Base-by-base conservation (phyloP, 2,113 vertebrate genomes). In the Maccullochella peelii region DNA sequence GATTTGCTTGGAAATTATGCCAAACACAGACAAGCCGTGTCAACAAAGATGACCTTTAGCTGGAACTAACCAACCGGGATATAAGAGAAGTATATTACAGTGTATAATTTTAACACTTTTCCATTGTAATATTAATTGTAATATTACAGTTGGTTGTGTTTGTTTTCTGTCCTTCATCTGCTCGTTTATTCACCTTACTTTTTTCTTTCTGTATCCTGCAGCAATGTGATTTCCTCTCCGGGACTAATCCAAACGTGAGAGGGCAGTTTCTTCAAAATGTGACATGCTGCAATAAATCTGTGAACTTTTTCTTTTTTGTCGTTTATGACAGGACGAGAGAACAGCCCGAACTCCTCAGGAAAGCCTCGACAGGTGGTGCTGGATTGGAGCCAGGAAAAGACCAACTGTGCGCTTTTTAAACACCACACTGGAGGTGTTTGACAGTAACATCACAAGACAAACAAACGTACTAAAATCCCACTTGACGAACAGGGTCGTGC, bases 311-410 rank as follows among this genome's bases (percentile, higher is more conserved):
- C 3, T 36, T 10, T 62, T 4, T 33, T 73, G n/a, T n/a, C n/a
- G 27, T 30, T 25, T 73, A 63, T 40, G 63, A 57, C 63, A 30
- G 66, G 36, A 47, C 0, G 59, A 23, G 15, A 30, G 14, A 66
- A 58, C 54, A 77, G 74, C 57, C 61, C 20, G 63, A 75, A 47
- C 66, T 86, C 74, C 58, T 50, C 59, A 21, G 77, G 59, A 70
- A 82, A 73, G 44, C 33, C 74, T 67, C 54, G 1, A 49, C 82
- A 87, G 86, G 86, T 71, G 63, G 84, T 54, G 65, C 40, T 84
- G 77, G 79, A 57, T 8, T 2, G 42, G 20, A 80, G 77, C 54
- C 62, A 83, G 14, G 25, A 63, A 71, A 86, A 69, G 47, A 80
- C 42, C 42, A 66, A 59, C 44, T 50, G 76, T 68, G 47, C 62